Evolutionary conservation across 2,888 invertebrate species (phyloP).

Genomic region (Mesodorylaimus sp.): DNA sequence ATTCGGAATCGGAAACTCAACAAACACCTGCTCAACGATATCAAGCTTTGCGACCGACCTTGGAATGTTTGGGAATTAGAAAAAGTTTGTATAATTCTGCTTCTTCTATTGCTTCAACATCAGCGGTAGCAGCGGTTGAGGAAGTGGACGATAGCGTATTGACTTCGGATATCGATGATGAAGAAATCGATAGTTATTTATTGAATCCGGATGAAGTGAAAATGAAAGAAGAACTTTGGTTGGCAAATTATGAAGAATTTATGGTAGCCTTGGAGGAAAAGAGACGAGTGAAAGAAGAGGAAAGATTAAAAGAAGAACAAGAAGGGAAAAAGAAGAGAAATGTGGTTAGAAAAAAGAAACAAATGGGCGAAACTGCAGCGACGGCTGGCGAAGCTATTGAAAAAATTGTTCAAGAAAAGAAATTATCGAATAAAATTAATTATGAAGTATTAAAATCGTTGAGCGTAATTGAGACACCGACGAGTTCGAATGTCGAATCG

Average conservation of each 20-base stretch:
- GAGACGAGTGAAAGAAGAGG: slow-evolving; percentile 54
- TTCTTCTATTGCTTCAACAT: not conserved
- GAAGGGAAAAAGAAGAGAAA: slow-evolving; percentile 14
- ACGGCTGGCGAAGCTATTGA: slow-evolving; percentile 69
- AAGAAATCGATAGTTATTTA: slow-evolving; percentile 49
- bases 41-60: slow-evolving; percentile 17
- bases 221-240: slow-evolving; percentile 28
- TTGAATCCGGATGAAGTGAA: slow-evolving; percentile 3
- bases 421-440: slow-evolving; percentile 87
- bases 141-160: not conserved
- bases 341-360: not conserved
- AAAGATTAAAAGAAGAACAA: slow-evolving; percentile 48
- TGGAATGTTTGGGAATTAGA: slow-evolving; percentile 20
- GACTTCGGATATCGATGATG: slow-evolving; percentile 68
- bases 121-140: not conserved
- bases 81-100: not conserved
- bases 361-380: slow-evolving; percentile 19
- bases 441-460: slow-evolving; percentile 58
- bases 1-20: not conserved
- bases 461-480: too few relatives aligned
- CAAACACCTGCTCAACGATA: not conserved
- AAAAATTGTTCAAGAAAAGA: slow-evolving; percentile 84
- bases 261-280: slow-evolving; percentile 56
- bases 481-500: too few relatives aligned
- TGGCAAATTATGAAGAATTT: slow-evolving; percentile 49